Evolutionary conservation across 2,888 invertebrate genomes (phyloP), one percentile per base, ranked within the genome.

Genomic region (Eutolmus rufibarbis): DNA sequence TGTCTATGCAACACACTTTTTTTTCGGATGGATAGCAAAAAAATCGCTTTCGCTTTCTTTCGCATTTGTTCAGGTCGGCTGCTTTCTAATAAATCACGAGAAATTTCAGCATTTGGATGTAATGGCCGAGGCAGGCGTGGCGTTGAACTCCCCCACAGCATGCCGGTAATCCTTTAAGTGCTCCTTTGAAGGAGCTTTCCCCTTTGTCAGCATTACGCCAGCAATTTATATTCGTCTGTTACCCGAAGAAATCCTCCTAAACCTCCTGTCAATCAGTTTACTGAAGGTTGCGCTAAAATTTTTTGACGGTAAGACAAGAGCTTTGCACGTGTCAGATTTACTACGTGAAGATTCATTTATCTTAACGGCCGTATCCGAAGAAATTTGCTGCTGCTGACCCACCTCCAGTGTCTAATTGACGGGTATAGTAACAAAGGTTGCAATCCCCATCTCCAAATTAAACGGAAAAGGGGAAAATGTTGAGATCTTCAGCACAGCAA

Each of bases 241-340:
- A 40, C 9, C 37, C 76, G 40, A 76, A n/a, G 76, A 40, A 76
- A 76, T 76, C 34, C 76, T 28, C 66, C 19, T 78, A 78, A 78
- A 78, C 78, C 78, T 78, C 43, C 78, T 78, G 78, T 78, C 78
- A 78, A 78, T 78, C 78, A 78, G 78, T 78, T 78, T 78, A 23
- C 40, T 78, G 78, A 78, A 78, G 78, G 37, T 78, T 43, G 43
- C 12, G 78, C 78, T 78, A 78, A 78, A 78, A 46, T 43, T 43
- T 78, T 78, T 78, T 78, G 78, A 78, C 46, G 43, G 40, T 43
- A 37, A 78, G 78, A 19, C 78, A 78, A 78, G 78, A 78, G 78
- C 78, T 78, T 78, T 78, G 43, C 43, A 37, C 40, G 43, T 78
- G 78, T 78, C 78, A 78, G 78, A 78, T 46, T 78, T 78, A 14